Conservation (phyloP, 2,888 invertebrate genomes). For the Molorchus minor region DNA sequence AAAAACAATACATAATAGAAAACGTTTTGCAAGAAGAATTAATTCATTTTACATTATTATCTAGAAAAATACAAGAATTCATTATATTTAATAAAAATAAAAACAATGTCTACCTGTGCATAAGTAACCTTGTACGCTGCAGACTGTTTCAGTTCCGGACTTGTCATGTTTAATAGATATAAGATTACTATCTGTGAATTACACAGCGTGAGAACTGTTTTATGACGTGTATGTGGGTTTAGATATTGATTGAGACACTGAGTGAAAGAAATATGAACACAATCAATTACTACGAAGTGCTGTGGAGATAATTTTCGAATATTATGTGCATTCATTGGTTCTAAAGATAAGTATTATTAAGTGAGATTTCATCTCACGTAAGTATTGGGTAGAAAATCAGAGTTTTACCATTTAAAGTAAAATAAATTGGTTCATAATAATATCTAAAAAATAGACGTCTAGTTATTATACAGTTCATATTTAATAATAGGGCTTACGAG, state of each 20-base stretch:
- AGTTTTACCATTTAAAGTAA: too few species aligned
- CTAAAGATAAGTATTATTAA: too few species aligned
- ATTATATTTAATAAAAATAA: constrained; percentile 8
- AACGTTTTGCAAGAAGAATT: not conserved
- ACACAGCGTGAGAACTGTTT: constrained; percentile 33
- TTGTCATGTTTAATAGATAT: constrained; percentile 28
- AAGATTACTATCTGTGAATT: constrained; percentile 29
- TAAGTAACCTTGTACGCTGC: constrained; percentile 9
- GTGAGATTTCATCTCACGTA: too few species aligned
- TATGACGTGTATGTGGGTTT: constrained; percentile 21
- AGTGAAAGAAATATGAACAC: not conserved
- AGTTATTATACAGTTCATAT: too few species aligned
- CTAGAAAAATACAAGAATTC: not conserved
- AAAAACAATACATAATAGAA: not conserved
- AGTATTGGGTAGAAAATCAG: too few species aligned
- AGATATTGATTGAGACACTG: constrained; percentile 10
- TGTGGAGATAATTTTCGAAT: not conserved
- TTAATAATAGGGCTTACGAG: too few species aligned
- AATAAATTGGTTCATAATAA: too few species aligned
- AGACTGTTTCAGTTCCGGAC: constrained; percentile 27
- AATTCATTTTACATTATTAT: not conserved
- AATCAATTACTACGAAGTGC: not conserved
- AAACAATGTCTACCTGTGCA: constrained; percentile 1
- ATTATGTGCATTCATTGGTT: too few species aligned
- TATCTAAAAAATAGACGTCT: too few species aligned